Base-by-base conservation (phyloP, 2,797 vertebrate species). In the Carapus acus region DNA sequence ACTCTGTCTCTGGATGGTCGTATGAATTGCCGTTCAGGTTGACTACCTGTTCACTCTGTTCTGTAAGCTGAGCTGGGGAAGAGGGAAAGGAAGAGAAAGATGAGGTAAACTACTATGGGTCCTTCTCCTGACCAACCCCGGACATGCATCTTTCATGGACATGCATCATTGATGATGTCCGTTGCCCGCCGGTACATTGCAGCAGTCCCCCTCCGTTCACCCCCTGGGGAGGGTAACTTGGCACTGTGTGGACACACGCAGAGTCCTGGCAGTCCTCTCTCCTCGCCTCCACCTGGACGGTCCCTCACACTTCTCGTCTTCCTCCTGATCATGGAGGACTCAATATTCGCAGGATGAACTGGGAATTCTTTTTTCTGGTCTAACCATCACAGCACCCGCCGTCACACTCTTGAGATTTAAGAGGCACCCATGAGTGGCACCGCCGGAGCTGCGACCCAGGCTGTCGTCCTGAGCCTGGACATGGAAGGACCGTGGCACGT, bases 71-170 rank as follows among this genome's bases (percentile, higher is more conserved):
- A 86, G 53, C 79, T 55, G 38, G 11, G 44, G 52, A 43, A 29
- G 55, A 77, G 60, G 52, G 67, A 73, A 59, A 73, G 51, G 52
- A 57, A 60, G 49, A 43, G 49, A 22, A 23, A 51, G 54, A 49
- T 57, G 42, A 34, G 57, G 41, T 43, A 2, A 58, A 63, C 69
- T 47, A 44, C 53, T n/a, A 51, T 68, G 72, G 52, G 56, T n/a
- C n/a, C 66, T 84, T 67, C 75, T 69, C 69, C 74, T 73, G 74
- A 79, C 78, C 72, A 70, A 64, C 66, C 50, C 46, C 14, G 12
- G 31, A 37, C 55, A 76, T 90, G 65, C 74, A 88, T 86, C 62
- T 79, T 89, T 88, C 36, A 89, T 88, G 79, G 2, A 0, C 67
- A 70, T 89, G 48, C 61, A 87, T 85, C 65, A 85, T 88, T 86